phyloP scores from a whole-genome alignment of 1,140 invertebrate genomes.

The Pseudomyrmex cubaensis region DNA sequence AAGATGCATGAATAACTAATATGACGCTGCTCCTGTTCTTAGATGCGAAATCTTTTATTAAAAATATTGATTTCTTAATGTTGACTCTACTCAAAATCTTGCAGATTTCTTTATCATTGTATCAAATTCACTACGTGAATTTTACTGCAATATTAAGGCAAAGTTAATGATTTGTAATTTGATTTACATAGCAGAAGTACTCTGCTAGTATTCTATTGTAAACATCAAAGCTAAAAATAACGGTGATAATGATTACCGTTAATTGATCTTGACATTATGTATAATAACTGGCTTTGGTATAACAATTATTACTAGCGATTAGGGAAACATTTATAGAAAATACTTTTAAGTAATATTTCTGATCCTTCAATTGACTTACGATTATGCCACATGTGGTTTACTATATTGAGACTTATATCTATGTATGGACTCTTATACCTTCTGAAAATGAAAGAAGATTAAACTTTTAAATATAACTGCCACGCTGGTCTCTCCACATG shows the following conservation, averaged over 20 bases:
- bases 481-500: constrained; percentile 81
- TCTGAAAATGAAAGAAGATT: constrained; percentile 9
- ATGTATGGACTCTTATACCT: constrained; percentile 25
- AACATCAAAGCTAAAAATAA: constrained; percentile 4
- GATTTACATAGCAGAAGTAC: constrained; percentile 13
- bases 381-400: constrained; percentile 11
- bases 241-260: constrained; percentile 8
- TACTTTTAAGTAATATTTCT: background rate
- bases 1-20: constrained; percentile 15
- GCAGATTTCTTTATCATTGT: background rate
- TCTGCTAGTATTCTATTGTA: background rate
- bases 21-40: background rate
- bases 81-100: background rate
- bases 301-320: background rate
- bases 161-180: constrained; percentile 18
- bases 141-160: constrained; percentile 5
- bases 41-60: background rate
- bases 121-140: constrained; percentile 24
- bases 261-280: background rate
- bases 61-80: background rate
- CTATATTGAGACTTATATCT: constrained; percentile 27
- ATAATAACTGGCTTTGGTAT: constrained; percentile 7
- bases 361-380: constrained; percentile 27
- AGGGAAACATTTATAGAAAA: background rate
- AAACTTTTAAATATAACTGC: constrained; percentile 54